Evolutionary conservation across 2,113 vertebrate genomes (phyloP), one percentile per base, ranked within the genome.

Genomic region (Carassius carassius): DNA sequence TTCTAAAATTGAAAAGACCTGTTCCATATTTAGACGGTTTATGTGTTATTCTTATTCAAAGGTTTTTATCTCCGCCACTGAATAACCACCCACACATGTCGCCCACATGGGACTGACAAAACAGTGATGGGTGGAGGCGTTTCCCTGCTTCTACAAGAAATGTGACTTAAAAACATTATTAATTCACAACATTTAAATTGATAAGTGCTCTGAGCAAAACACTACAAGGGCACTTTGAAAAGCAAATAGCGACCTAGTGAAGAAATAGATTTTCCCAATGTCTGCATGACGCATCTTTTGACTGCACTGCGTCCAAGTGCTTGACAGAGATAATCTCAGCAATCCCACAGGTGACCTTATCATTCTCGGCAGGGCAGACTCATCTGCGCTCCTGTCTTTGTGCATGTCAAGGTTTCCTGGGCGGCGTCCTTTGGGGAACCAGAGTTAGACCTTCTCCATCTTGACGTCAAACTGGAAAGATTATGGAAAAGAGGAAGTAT

Each of bases 221-320:
- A 95, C 95, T 96, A 95, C 96, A 97, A 96, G 96, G 96, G 96
- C 96, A 97, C 96, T 97, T 96, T 97, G 96, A 97, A 96, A 97
- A 97, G 95, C 96, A 96, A 97, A 96, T 96, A 97, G 95, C 93
- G 94, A 94, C 94, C 94, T 95, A 94, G 94, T 94, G 93, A 94
- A 95, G 95, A 95, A 97, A 97, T 96, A 94, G 95, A 96, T 96
- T 96, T 95, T 86, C 86, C 92, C 92, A 96, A 95, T 96, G 96
- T 95, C 95, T 94, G 95, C 96, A 94, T 96, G 96, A 96, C 96
- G 96, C 95, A 96, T 96, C 96, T 95, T 96, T 96, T 96, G 95
- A 97, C 95, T 96, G 95, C 94, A 93, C 94, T 95, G 95, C 96
- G 96, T 97, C 96, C 96, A 94, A 96, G 96, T 97, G 96, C 95